A percentile compares a stretch with the other conserved stretches of the same genome.
phyloP scores from a whole-genome alignment of 35 echinoderm and acorn worm genomes.

The Ophiothrix spiculata region DNA sequence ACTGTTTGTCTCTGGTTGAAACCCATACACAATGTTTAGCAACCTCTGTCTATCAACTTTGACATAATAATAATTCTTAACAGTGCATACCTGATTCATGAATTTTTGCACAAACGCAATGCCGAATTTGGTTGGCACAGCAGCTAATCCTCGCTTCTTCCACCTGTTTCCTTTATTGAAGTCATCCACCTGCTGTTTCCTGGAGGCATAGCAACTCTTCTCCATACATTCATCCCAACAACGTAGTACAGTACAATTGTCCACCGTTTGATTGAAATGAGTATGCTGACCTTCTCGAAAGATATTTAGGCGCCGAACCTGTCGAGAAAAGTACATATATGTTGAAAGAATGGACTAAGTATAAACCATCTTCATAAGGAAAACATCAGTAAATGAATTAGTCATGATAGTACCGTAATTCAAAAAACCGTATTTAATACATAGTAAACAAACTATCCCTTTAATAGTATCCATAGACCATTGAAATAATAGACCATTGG shows the following conservation, averaged over 20 bases:
- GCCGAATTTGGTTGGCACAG: slow-evolving; percentile 66
- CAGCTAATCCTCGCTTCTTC: slow-evolving; percentile 84
- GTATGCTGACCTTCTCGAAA: slow-evolving; percentile 76
- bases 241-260: slow-evolving; percentile 20
- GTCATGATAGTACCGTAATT: no score
- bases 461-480: no score
- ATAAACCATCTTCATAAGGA: no score
- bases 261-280: slow-evolving; percentile 58
- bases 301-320: slow-evolving; percentile 81
- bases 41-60: neutral
- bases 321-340: no score
- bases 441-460: no score
- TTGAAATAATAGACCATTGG: no score
- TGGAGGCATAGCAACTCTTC: slow-evolving; percentile 49
- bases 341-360: no score
- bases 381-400: no score
- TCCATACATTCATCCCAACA: slow-evolving; percentile 78
- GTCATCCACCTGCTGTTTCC: slow-evolving; percentile 49
- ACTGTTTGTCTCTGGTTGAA: neutral
- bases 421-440: no score
- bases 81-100: slow-evolving; percentile 68
- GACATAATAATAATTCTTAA: neutral
- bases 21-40: neutral
- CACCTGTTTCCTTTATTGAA: slow-evolving; percentile 90
- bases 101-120: slow-evolving; percentile 35